Percentiles rank a stretch among this genome's conserved stretches.
Conservation (phyloP, 2,888 invertebrate species). For the Orgyia antiqua region DNA sequence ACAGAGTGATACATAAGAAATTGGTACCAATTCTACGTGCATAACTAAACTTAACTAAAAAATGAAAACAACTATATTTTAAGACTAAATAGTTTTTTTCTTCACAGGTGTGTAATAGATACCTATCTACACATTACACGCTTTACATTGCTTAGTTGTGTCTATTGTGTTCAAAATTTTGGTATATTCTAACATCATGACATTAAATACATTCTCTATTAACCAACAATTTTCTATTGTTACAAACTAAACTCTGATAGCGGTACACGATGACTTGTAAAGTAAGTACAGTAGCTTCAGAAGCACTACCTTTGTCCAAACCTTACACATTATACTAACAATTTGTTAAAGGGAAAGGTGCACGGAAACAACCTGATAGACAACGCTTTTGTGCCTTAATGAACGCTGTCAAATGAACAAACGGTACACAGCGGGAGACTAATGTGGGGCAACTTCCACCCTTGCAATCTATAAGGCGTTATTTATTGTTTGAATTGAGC, state of each 20-base stretch:
- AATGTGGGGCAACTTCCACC: constrained; percentile 57
- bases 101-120: too few relatives aligned
- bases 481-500: constrained; percentile 54
- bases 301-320: constrained; percentile 41
- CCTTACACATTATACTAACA: constrained; percentile 50
- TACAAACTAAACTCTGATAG: constrained; percentile 20
- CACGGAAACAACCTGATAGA: constrained; percentile 64
- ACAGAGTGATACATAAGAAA: too few relatives aligned
- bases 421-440: constrained; percentile 51
- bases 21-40: too few relatives aligned
- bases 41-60: too few relatives aligned
- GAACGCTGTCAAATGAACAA: constrained; percentile 67
- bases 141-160: too few relatives aligned
- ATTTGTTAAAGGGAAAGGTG: constrained; percentile 56
- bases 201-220: too few relatives aligned
- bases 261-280: constrained; percentile 17
- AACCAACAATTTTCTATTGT: constrained; percentile 10
- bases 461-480: constrained; percentile 55
- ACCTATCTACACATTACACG: too few relatives aligned
- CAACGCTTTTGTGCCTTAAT: constrained; percentile 65
- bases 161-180: too few relatives aligned
- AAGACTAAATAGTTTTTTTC: too few relatives aligned
- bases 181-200: too few relatives aligned
- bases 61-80: too few relatives aligned
- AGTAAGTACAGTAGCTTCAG: constrained; percentile 31